Percentiles rank a stretch among this genome's conserved stretches.
Evolutionary conservation across 2,113 vertebrate species (phyloP).

Genomic region (Nanorana parkeri): DNA sequence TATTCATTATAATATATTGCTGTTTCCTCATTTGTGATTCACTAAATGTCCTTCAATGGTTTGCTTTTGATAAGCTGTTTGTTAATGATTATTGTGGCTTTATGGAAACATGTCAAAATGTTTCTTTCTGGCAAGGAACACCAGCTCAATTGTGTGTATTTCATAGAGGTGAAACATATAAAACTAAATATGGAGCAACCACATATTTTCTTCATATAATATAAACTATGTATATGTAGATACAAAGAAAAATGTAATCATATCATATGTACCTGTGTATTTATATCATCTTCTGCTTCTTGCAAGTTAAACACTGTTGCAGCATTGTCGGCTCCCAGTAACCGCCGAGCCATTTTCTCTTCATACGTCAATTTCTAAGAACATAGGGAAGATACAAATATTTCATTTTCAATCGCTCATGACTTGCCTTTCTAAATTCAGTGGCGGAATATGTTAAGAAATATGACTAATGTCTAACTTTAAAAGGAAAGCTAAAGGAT

Average conservation of each 20-base stretch:
- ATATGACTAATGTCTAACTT: too few species aligned
- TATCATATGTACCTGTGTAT: conserved; percentile 79
- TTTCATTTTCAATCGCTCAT: too few species aligned
- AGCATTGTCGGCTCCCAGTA: conserved; percentile 93
- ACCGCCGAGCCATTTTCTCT: conserved; percentile 96
- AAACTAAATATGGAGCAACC: background rate
- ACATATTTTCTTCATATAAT: background rate
- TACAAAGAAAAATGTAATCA: too few species aligned
- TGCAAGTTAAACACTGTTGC: conserved; percentile 90
- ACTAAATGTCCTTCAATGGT: background rate
- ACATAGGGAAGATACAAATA: conserved; percentile 18
- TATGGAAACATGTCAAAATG: background rate
- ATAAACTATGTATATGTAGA: too few species aligned
- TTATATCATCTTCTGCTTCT: conserved; percentile 86
- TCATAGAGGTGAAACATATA: background rate
- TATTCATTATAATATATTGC: too few species aligned
- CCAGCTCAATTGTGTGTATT: background rate
- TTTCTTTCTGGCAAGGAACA: background rate
- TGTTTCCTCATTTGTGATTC: background rate
- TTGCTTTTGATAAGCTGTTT: background rate
- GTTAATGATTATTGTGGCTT: conserved; percentile 2
- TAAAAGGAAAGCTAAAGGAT: background rate
- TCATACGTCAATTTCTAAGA: conserved; percentile 94
- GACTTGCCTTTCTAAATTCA: too few species aligned
- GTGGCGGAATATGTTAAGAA: too few species aligned